Evolutionary conservation across 1,140 invertebrate genomes (phyloP).

Genomic region (Drosophila subpulchrella): DNA sequence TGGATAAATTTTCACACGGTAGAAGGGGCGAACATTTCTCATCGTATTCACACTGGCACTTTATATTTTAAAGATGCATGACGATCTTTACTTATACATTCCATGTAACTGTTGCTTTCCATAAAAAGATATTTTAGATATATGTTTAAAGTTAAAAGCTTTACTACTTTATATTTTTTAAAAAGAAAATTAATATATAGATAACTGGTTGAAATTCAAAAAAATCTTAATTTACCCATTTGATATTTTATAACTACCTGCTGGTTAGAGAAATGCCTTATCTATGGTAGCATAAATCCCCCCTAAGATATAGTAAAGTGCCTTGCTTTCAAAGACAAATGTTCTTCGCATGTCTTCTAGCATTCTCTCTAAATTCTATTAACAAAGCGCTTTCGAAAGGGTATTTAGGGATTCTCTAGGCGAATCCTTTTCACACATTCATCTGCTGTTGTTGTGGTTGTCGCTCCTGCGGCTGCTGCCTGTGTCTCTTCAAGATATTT

Average conservation of each 20-base stretch:
- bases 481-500: conserved; percentile 76
- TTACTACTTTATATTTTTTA: too few relatives aligned
- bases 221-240: too few relatives aligned
- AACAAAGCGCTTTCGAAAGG: conserved; percentile 1
- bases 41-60: neutral
- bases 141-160: too few relatives aligned
- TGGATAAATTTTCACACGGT: neutral
- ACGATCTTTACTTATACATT: too few relatives aligned
- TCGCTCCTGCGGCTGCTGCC: conserved; percentile 31
- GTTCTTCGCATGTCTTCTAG: neutral
- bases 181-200: too few relatives aligned
- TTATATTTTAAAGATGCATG: neutral
- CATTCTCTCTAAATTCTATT: conserved; percentile 5
- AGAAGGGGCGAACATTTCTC: neutral
- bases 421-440: conserved; percentile 11
- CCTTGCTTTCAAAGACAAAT: conserved; percentile 2
- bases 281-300: neutral
- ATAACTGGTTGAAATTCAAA: neutral
- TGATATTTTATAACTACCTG: neutral
- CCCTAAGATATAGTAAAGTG: neutral
- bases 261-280: neutral
- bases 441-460: conserved; percentile 17
- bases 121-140: too few relatives aligned
- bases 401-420: conserved; percentile 7
- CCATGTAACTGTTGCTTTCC: too few relatives aligned